These are phyloP conservation scores for Stomorhina lunata DNA, from an alignment of 2,888 invertebrate species.

Conservation along the genomic window DNA sequence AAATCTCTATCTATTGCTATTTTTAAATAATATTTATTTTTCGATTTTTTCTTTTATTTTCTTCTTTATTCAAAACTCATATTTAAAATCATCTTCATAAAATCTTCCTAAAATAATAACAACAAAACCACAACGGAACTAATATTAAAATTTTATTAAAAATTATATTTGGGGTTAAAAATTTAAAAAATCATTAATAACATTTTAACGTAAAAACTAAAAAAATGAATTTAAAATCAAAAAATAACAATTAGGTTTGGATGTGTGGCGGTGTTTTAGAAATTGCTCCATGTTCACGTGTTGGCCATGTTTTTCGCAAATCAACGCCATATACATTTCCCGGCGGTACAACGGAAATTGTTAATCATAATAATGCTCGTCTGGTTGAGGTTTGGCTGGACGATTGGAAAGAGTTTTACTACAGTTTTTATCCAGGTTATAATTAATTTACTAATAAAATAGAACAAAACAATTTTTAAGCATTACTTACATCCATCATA, in stretches of 20 bases:
- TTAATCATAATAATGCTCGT: conserved; percentile 99
- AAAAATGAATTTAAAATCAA: neutral
- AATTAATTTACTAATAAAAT: conserved; percentile 48
- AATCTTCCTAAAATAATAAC: conserved; percentile 15
- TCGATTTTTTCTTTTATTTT: conserved; percentile 56
- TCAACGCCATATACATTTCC: conserved; percentile 99
- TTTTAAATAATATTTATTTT: conserved; percentile 22
- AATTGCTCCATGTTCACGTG: conserved; percentile 96
- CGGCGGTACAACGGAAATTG: conserved; percentile 97
- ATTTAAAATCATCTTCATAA: conserved; percentile 38
- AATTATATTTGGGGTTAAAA: conserved; percentile 47
- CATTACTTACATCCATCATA: conserved; percentile 20
- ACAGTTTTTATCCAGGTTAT: conserved; percentile 98
- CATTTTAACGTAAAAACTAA: neutral
- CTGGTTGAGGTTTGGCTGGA: conserved; percentile 99
- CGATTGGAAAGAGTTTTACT: conserved; percentile 99
- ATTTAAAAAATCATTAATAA: neutral
- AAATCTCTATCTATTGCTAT: conserved; percentile 14
- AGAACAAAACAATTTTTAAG: neutral
- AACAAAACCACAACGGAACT: conserved; percentile 39
- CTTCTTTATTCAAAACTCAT: conserved; percentile 40
- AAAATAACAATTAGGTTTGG: conserved; percentile 87
- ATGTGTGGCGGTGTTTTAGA: conserved; percentile 97
- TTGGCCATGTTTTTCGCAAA: conserved; percentile 98
- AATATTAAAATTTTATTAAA: conserved; percentile 41